Conservation (phyloP, 2,888 invertebrate genomes). For the Hypsopygia costalis region DNA sequence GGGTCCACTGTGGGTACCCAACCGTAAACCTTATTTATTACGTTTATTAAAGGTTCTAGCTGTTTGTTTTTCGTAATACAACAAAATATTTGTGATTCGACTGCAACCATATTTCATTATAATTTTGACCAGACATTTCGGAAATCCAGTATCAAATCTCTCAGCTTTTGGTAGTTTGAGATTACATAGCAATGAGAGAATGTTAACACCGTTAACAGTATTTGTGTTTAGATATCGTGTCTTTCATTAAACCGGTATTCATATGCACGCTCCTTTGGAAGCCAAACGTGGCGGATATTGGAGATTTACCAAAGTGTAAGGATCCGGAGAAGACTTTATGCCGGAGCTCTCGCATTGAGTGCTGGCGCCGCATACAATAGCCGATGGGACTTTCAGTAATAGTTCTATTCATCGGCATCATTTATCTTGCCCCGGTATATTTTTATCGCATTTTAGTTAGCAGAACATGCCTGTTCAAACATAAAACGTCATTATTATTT, state of each 20-base stretch:
- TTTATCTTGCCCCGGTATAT: conserved; percentile 28
- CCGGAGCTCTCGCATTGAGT: conserved; percentile 48
- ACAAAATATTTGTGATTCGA: too few species aligned
- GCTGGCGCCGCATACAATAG: conserved; percentile 48
- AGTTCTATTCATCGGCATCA: conserved; percentile 41
- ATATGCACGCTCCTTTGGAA: conserved; percentile 45
- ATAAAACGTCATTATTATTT: too few species aligned
- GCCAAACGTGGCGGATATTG: conserved; percentile 65
- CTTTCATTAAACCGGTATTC: conserved; percentile 33
- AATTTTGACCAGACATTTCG: too few species aligned
- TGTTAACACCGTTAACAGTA: too few species aligned
- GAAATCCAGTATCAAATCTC: too few species aligned
- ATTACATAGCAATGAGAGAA: not conserved
- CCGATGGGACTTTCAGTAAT: conserved; percentile 48
- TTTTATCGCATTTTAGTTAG: too few species aligned
- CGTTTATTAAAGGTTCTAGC: too few species aligned
- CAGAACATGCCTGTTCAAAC: too few species aligned
- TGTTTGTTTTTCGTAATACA: too few species aligned
- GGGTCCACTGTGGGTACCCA: not conserved
- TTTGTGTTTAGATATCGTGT: not conserved
- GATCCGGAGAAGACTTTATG: conserved; percentile 60
- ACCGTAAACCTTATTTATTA: not conserved
- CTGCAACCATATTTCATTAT: too few species aligned
- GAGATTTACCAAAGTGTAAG: conserved; percentile 70
- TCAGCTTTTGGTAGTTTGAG: too few species aligned